Evolutionary conservation across 1,140 invertebrate species (phyloP), one percentile per base, ranked within the genome.

Genomic region (Zaprionus inermis): DNA sequence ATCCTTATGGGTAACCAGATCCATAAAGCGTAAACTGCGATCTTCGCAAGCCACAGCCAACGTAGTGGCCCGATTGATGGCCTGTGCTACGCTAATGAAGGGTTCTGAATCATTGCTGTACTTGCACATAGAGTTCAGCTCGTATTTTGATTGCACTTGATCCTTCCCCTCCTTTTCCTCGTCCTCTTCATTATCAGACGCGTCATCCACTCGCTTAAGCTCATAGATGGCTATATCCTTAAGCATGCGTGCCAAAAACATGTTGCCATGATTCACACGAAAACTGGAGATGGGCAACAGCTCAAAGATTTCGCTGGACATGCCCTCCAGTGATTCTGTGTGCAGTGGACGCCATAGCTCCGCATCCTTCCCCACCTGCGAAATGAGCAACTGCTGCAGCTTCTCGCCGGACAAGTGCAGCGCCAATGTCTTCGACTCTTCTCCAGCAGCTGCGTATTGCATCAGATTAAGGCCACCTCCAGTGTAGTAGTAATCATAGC

Each of bases 401-500:
- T 56, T 56, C 0, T 61, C 30, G 12, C 85, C 84, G 11, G 74
- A 72, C 0, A 78, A 78, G 59, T 89, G 84, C 58, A 89, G 14
- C 0, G 66, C 80, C 59, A 89, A 16, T 7, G 11, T 32, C 24
- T 44, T 56, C 4, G 22, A 10, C 0, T 64, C n/a, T 4, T 64
- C 36, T 2, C 34, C 44, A 3, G 56, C 64, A 14, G 28, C 10
- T 0, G 24, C 20, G 14, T 75, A 73, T 0, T 44, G 32, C 59
- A 90, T 28, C 6, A 71, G 34, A 46, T 61, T 70, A 1, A 89
- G 56, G 38, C 76, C 78, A 28, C 84, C 84, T 5, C 85, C 84
- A 0, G 81, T 89, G 34, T 89, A 89, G 20, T 89, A 84, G 30
- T 89, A 89, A 51, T 89, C 84, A 30, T 84, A 89, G 63, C 78